Percentiles rank a stretch among this genome's conserved stretches.
Evolutionary conservation across 2,888 invertebrate genomes (phyloP).

Genomic region (Spatulosminthurus flaviceps): DNA sequence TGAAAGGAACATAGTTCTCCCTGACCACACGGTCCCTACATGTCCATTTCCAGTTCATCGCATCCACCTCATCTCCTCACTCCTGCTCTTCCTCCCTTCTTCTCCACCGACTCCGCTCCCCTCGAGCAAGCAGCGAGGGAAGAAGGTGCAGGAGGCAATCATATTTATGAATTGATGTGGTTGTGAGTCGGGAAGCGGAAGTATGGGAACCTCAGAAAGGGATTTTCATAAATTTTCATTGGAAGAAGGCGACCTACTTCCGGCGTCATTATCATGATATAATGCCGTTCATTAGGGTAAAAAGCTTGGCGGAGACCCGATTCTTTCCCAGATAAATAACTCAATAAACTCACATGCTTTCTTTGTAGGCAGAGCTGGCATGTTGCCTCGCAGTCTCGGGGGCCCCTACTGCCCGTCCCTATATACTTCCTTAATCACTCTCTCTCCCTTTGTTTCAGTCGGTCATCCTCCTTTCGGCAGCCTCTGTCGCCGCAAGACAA

Average conservation of each 20-base stretch:
- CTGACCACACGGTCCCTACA: not conserved
- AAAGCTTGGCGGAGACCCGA: conserved; percentile 28
- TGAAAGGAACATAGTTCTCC: not conserved
- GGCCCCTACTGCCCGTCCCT: too few species aligned
- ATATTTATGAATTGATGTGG: conserved; percentile 41
- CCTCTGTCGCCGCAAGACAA: not conserved
- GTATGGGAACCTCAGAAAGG: conserved; percentile 10
- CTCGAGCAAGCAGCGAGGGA: not conserved
- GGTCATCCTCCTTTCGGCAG: conserved; percentile 5
- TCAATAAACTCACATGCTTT: conserved; percentile 9
- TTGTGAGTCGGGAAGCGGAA: conserved; percentile 19
- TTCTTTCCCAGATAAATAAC: conserved; percentile 34
- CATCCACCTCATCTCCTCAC: not conserved
- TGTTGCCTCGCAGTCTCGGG: too few species aligned
- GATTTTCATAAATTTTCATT: conserved; percentile 43
- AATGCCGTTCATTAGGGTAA: conserved; percentile 40
- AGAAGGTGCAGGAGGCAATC: not conserved
- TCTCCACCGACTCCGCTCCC: not conserved
- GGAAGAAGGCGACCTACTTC: conserved; percentile 34
- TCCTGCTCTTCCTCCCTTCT: not conserved
- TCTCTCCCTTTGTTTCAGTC: not conserved
- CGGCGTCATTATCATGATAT: conserved; percentile 42
- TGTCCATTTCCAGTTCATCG: not conserved
- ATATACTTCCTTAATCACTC: not conserved
- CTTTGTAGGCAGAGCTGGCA: not conserved